Base-by-base conservation (phyloP, 2,888 invertebrate genomes). In the Phyto melanocephala region DNA sequence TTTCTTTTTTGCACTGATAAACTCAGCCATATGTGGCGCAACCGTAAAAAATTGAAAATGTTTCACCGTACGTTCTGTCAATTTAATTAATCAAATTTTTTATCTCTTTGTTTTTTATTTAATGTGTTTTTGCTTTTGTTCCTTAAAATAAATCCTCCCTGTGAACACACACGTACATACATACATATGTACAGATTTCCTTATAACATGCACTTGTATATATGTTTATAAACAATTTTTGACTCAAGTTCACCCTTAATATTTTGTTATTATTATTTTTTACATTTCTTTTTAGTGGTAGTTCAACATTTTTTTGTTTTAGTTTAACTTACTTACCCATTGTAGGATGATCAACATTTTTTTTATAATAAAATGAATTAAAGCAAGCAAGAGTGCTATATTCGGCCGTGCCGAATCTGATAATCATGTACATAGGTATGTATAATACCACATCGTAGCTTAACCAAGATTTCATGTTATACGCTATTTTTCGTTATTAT, bases 71-170 rank as follows among this genome's bases (percentile, higher is more conserved):
- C 58, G 33, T 35, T 60, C 50, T 76, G 60, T 42, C 68, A 67
- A 76, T 76, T 60, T 76, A 76, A 76, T 76, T 76, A 76, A 76
- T 76, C 68, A 76, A 54, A 68, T 67, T 76, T 74, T 74, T 45
- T 68, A 62, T 76, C n/a, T 68, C 58, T 68, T 76, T 58, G 47
- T 76, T 60, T 75, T 67, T 37, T 72, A 24, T 28, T 52, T 62
- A 62, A 62, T 72, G 58, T 58, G 35, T 71, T 45, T 47, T 56
- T 28, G 5, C n/a, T 17, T 1, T 54, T 68, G 4, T 68, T 52
- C 40, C 13, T 28, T 24, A 24, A 28, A 40, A 47, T 52, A 65
- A 74, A 74, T 54, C 74, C 74, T 74, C 74, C 74, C 74, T 17
- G n/a, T 7, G 50, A 11, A 24, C 15, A 62, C 10, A n/a, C n/a